Base-by-base conservation (phyloP, 2,113 vertebrate genomes). In the Halichoerus grypus region DNA sequence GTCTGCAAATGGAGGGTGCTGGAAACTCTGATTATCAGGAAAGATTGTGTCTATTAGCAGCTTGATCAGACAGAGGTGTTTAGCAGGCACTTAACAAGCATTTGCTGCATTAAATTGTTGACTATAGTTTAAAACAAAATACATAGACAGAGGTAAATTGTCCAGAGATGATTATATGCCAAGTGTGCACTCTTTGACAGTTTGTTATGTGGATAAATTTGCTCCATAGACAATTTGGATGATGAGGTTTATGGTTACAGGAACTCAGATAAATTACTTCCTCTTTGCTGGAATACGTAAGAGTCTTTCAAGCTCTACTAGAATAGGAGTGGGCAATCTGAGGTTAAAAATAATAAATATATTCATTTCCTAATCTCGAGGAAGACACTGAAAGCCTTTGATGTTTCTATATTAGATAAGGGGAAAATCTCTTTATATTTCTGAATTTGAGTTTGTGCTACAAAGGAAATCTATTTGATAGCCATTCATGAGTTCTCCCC, bases 111-210 rank as follows among this genome's bases (percentile, higher is more conserved):
- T 88, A 86, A 85, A 82, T 39, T 55, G 22, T 71, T 79, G 42
- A 77, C 8, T 74, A n/a, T 39, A 76, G 39, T 84, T 95, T 91
- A 91, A 95, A 81, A 87, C 53, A 96, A 90, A 92, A 84, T 74
- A 59, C 16, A 80, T 4, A 67, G 9, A 77, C 22, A 63, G 39
- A 89, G 10, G 15, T 15, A 59, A 92, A 81, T 88, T 33, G 55
- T 85, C 24, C 65, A 61, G 61, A 95, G 24, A 81, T 74, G 88
- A 36, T 28, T 49, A 42, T n/a, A 87, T 59, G 22, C 31, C n/a
- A 53, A 49, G 28, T 36, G 59, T 74, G 15, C 15, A 16, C 31
- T 80, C 36, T 57, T 28, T 55, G 39, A 59, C 11, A 71, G 10
- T 86, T 87, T 33, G 11, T 93, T 88, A 28, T 2, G 3, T 49